Evolutionary conservation across 2,888 invertebrate genomes (phyloP).

Genomic region (Perithous albicinctus): DNA sequence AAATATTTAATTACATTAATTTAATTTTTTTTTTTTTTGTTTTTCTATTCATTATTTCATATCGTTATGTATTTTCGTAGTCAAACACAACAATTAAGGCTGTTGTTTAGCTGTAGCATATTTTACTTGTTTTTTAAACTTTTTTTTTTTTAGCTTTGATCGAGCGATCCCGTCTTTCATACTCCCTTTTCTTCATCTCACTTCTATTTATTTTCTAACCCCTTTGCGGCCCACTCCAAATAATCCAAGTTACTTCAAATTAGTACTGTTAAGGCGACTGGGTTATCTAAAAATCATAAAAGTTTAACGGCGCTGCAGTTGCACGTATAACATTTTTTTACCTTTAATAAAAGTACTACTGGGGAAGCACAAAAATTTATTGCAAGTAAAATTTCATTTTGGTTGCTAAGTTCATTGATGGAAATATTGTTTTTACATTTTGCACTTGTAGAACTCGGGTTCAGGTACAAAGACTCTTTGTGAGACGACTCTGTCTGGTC

Average conservation of each 20-base stretch:
- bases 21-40: slow-evolving; percentile 70
- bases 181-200: slow-evolving; percentile 15
- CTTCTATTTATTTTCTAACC: slow-evolving; percentile 27
- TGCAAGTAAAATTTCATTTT: too few relatives aligned
- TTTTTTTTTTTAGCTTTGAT: slow-evolving; percentile 48
- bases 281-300: too few relatives aligned
- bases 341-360: too few relatives aligned
- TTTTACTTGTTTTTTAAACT: slow-evolving; percentile 48
- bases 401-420: too few relatives aligned
- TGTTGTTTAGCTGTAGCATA: slow-evolving; percentile 66
- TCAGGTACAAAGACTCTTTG: too few relatives aligned
- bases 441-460: too few relatives aligned
- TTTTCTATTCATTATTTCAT: slow-evolving; percentile 67
- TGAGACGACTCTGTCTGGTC: too few relatives aligned
- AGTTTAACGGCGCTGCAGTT: too few relatives aligned
- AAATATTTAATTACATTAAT: slow-evolving; percentile 76
- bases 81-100: slow-evolving; percentile 72
- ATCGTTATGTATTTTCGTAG: slow-evolving; percentile 65
- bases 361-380: too few relatives aligned
- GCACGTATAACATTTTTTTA: too few relatives aligned
- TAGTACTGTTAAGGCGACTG: slow-evolving; percentile 28
- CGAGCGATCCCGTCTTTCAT: slow-evolving; percentile 24
- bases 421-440: too few relatives aligned
- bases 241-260: slow-evolving; percentile 15
- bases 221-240: slow-evolving; percentile 35